These are phyloP conservation scores for Hippolais icterina DNA, from an alignment of 2,113 vertebrate species.

Conservation along the genomic window DNA sequence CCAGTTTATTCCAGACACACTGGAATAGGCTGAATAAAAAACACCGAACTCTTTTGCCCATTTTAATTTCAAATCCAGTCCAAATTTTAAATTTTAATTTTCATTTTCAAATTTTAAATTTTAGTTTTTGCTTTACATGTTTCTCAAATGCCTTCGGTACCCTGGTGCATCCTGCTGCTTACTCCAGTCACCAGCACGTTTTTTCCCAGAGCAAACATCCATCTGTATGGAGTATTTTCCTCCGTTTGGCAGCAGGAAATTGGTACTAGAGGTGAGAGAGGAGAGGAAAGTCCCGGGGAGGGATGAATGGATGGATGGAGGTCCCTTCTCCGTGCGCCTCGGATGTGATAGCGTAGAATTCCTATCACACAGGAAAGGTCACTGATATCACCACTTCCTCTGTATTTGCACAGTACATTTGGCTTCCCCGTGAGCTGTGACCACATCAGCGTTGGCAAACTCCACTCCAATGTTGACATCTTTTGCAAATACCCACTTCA, in stretches of 20 bases:
- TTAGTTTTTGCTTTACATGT: background rate
- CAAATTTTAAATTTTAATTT: background rate
- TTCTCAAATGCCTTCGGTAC: background rate
- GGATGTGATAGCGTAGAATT: accelerated
- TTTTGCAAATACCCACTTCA: background rate
- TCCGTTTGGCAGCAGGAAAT: background rate
- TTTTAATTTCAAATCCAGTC: background rate
- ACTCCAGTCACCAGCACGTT: accelerated
- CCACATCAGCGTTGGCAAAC: background rate
- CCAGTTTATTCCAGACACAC: background rate
- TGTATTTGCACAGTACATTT: background rate
- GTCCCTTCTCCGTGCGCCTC: background rate
- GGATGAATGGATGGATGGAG: background rate
- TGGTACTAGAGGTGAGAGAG: background rate
- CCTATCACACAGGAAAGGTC: background rate
- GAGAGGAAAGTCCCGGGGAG: background rate
- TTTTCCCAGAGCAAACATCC: background rate
- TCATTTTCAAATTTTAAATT: background rate
- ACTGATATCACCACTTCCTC: background rate
- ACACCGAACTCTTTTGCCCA: background rate
- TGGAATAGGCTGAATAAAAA: background rate
- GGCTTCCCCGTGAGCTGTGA: background rate
- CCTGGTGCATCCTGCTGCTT: background rate
- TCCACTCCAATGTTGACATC: background rate
- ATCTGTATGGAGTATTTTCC: background rate